Base-by-base conservation (phyloP, 1,140 invertebrate species). In the Armadillidium nasatum region DNA sequence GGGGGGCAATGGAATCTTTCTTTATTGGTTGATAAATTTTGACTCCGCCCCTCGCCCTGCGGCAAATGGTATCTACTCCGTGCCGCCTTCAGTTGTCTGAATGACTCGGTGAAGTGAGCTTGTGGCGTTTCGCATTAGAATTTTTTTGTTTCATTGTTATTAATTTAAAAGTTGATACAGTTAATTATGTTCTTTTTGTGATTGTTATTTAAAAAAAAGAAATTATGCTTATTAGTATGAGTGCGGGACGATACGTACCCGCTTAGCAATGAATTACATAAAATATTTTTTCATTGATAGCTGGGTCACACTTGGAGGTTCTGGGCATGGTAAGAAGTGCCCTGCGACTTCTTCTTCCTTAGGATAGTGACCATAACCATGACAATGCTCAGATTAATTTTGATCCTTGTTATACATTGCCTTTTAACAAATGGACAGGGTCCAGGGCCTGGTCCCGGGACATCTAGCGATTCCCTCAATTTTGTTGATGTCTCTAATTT, bases 341-440 rank as follows among this genome's bases (percentile, higher is more conserved):
- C 74, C 50, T 60, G 11, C 50, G 19, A 60, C 50, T 60, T 60
- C 50, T 60, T 60, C 72, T 71, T 72, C 74, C 71, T 75, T 74
- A 73, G 72, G 67, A 77, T 69, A 45, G 46, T 78, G 70, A 78
- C 73, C 74, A 78, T 80, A 73, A 71, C 71, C 33, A 68, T 72
- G 46, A 66, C 72, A 70, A 80, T 81, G 81, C 79, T 81, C 70
- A 78, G 79, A 78, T 76, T 81, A 78, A 78, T 81, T 78, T 75
- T 82, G 74, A 76, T 81, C 71, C 77, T 83, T 70, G 80, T 83
- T 72, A 77, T 83, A 68, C 82, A 81, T 73, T 81, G 78, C 67
- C 77, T 81, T 60, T 78, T 80, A 74, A 77, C 76, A 71, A 81
- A 83, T 79, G 83, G 82, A 68, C 83, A 84, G 82, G 82, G 72